Evolutionary conservation across 1,140 invertebrate species (phyloP).

Genomic region (Drosophila yakuba): DNA sequence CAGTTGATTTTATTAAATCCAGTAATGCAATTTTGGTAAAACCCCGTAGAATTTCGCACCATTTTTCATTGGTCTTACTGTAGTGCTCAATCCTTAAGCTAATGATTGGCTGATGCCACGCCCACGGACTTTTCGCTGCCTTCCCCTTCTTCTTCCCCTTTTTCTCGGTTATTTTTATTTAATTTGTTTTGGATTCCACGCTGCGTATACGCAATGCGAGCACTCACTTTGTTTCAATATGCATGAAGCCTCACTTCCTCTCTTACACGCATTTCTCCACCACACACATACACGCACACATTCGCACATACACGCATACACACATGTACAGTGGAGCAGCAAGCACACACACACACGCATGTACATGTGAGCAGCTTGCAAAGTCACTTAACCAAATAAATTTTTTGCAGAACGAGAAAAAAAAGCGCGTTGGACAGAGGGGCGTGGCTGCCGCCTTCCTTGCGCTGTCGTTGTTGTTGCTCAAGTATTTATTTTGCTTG

Average conservation of each 20-base stretch:
- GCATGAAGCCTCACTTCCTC: slow-evolving; percentile 46
- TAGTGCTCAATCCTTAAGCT: slow-evolving; percentile 33
- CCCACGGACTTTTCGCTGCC: not conserved
- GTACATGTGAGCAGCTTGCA: slow-evolving; percentile 33
- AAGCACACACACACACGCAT: slow-evolving; percentile 7
- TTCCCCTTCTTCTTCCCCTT: not conserved
- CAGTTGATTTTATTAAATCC: not conserved
- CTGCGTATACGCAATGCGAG: slow-evolving; percentile 73
- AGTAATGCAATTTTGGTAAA: not conserved
- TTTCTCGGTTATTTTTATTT: slow-evolving; percentile 22
- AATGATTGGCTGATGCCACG: slow-evolving; percentile 57
- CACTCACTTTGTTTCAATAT: slow-evolving; percentile 80
- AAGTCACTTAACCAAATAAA: slow-evolving; percentile 82
- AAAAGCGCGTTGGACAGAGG: not conserved
- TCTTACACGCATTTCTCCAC: not conserved
- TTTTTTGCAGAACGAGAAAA: slow-evolving; percentile 46
- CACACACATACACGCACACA: slow-evolving; percentile 6
- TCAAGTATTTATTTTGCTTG: slow-evolving; percentile 80
- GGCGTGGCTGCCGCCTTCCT: slow-evolving; percentile 23
- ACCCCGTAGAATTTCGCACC: not conserved
- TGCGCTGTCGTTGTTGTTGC: slow-evolving; percentile 37
- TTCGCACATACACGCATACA: slow-evolving; percentile 4
- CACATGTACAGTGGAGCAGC: not conserved
- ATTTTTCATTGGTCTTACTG: slow-evolving; percentile 3
- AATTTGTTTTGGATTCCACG: slow-evolving; percentile 46